These are phyloP conservation scores for Genyomyrus donnyi DNA, from an alignment of 2,113 vertebrate species.

Conservation along the genomic window DNA sequence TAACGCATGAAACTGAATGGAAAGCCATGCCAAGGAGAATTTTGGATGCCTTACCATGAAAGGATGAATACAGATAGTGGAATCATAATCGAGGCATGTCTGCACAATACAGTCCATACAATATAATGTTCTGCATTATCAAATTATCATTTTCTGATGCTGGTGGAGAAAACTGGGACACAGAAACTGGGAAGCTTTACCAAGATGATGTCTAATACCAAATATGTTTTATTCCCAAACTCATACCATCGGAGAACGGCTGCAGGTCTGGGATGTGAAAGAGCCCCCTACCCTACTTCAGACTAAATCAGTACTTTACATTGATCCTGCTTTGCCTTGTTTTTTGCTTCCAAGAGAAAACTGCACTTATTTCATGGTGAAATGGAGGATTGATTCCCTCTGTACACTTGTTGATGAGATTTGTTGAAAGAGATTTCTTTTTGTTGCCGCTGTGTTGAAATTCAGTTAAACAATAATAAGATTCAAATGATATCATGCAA, in stretches of 20 bases:
- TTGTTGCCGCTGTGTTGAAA: not conserved
- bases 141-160: not conserved
- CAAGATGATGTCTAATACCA: not conserved
- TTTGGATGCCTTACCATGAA: not conserved
- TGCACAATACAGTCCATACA: not conserved
- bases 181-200: not conserved
- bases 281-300: not conserved
- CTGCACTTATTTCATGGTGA: not conserved
- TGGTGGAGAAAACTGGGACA: not conserved
- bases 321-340: not conserved
- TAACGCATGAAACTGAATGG: not conserved
- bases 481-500: not conserved
- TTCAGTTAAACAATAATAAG: not conserved
- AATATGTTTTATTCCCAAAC: not conserved
- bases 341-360: not conserved
- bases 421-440: not conserved
- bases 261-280: not conserved
- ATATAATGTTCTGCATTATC: not conserved
- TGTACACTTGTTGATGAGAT: not conserved
- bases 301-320: conserved; percentile 8
- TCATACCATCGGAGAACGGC: not conserved
- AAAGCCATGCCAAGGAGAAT: not conserved
- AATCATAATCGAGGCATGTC: not conserved
- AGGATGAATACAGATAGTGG: not conserved
- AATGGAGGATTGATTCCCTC: not conserved